A percentile compares a stretch with the other conserved stretches of the same genome.
phyloP scores from a whole-genome alignment of 2,797 vertebrate genomes.

The Acanthiza pusilla region DNA sequence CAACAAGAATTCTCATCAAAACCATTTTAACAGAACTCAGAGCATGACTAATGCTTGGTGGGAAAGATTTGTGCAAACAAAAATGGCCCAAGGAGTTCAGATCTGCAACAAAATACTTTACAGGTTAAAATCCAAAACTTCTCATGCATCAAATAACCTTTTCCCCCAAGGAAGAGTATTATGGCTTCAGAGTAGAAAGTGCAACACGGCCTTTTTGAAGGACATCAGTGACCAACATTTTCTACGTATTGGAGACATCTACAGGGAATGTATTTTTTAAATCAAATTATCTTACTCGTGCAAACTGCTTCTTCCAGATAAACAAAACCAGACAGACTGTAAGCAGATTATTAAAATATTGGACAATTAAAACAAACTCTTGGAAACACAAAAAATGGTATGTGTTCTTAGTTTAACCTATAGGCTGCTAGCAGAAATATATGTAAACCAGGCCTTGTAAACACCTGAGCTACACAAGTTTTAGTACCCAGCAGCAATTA shows the following conservation, averaged over 20 bases:
- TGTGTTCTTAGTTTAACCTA: not conserved
- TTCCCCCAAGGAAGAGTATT: not conserved
- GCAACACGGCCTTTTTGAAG: not conserved
- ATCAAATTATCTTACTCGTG: slow-evolving; percentile 21
- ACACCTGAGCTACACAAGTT: not conserved
- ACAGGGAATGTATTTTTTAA: not conserved
- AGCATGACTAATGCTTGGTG: slow-evolving; percentile 22
- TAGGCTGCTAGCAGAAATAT: not conserved
- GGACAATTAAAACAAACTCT: slow-evolving; percentile 25
- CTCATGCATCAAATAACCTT: not conserved
- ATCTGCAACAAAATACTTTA: not conserved
- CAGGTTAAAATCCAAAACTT: not conserved
- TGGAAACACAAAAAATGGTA: not conserved
- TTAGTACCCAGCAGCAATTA: not conserved
- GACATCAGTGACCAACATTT: not conserved
- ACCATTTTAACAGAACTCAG: slow-evolving; percentile 33
- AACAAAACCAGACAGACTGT: slow-evolving; percentile 50
- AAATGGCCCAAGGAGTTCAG: slow-evolving; percentile 14
- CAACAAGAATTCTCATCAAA: not conserved
- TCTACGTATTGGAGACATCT: slow-evolving; percentile 29
- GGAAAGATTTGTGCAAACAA: slow-evolving; percentile 14
- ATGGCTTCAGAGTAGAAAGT: not conserved
- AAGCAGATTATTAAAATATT: slow-evolving; percentile 53
- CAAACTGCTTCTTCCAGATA: slow-evolving; percentile 48
- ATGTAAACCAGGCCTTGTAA: not conserved